Percentiles rank a stretch among this genome's conserved stretches.
These are phyloP conservation scores for Aegithalos caudatus DNA, from an alignment of 2,113 vertebrate genomes.

Conservation along the genomic window DNA sequence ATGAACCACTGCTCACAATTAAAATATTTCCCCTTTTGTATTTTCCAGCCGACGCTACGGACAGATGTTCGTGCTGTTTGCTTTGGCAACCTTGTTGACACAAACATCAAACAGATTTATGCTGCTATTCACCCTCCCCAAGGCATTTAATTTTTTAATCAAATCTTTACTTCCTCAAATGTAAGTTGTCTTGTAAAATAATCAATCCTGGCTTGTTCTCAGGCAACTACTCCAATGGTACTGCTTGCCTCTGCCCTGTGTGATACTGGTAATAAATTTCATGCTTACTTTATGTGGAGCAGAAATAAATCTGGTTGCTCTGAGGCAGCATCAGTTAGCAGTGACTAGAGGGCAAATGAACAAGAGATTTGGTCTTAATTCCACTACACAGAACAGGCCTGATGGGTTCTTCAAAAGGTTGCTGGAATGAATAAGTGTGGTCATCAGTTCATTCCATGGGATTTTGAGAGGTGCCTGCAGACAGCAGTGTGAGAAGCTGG, in stretches of 20 bases:
- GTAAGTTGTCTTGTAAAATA: slow-evolving; percentile 43
- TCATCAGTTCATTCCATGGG: neutral
- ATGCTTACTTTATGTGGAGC: neutral
- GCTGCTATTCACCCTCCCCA: neutral
- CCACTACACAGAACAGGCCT: neutral
- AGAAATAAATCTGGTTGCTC: neutral
- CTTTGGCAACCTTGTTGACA: slow-evolving; percentile 44
- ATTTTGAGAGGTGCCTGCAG: neutral
- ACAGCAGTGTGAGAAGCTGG: neutral
- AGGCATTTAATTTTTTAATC: slow-evolving; percentile 37
- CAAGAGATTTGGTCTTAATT: neutral
- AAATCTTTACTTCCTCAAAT: slow-evolving; percentile 21
- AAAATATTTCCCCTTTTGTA: slow-evolving; percentile 40
- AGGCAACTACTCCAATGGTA: neutral
- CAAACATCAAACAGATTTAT: slow-evolving; percentile 41
- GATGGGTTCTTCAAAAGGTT: neutral
- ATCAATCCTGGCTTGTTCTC: slow-evolving; percentile 15
- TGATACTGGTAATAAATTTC: neutral
- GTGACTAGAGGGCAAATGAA: neutral
- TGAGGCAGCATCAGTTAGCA: neutral
- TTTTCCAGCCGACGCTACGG: neutral
- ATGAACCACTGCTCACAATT: slow-evolving; percentile 25
- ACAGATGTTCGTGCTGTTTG: slow-evolving; percentile 23
- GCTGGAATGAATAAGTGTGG: neutral
- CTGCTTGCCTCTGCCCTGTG: neutral